Conservation (phyloP, 1,140 invertebrate species). For the Drosophila bifasciata region DNA sequence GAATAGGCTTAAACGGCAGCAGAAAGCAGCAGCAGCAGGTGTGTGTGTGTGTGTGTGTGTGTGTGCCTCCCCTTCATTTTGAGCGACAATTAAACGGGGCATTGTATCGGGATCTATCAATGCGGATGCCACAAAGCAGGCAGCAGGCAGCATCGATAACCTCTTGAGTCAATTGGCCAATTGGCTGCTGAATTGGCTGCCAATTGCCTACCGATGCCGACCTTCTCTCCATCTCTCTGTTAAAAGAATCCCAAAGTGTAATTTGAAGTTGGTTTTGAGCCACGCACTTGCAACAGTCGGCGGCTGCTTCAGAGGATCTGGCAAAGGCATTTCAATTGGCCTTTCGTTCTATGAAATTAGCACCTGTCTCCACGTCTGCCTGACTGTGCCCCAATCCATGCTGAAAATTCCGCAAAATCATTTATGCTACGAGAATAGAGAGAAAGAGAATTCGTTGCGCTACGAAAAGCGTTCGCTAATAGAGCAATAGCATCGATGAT, state of each 20-base stretch:
- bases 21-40: conserved; percentile 20
- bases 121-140: conserved; percentile 61
- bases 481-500: conserved; percentile 74
- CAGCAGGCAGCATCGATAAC: conserved; percentile 45
- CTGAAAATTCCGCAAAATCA: conserved; percentile 80
- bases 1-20: conserved; percentile 50
- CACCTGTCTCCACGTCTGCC: conserved; percentile 66
- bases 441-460: conserved; percentile 28
- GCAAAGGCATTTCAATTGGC: conserved; percentile 76
- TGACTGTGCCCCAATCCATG: conserved; percentile 73
- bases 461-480: conserved; percentile 69
- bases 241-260: conserved; percentile 45
- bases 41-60: conserved; percentile 2
- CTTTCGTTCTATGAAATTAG: conserved; percentile 82
- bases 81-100: conserved; percentile 67
- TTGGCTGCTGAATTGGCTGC: conserved; percentile 36
- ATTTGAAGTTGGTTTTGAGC: conserved; percentile 72
- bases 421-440: conserved; percentile 55
- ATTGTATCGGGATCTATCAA: conserved; percentile 57
- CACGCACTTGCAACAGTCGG: conserved; percentile 56
- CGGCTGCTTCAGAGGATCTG: conserved; percentile 66
- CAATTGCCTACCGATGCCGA: no score
- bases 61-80: not conserved
- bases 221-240: no score
- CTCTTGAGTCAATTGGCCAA: conserved; percentile 72